A percentile compares a stretch with the other conserved stretches of the same genome.
phyloP scores from a whole-genome alignment of 2,113 vertebrate genomes.

The Heterochromis multidens region DNA sequence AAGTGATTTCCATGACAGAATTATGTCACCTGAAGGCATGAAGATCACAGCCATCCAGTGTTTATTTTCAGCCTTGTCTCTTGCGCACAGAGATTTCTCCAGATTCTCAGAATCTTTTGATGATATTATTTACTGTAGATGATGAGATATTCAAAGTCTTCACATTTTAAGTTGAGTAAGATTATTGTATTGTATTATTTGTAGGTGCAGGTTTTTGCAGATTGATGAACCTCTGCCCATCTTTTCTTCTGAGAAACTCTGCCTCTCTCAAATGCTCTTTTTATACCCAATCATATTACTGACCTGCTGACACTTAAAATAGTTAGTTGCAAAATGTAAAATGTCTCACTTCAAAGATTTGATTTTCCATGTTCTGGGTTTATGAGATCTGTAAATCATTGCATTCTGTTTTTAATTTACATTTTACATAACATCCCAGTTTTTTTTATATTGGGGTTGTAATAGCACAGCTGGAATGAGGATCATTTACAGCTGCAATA shows the following conservation, averaged over 20 bases:
- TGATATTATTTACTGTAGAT: background rate
- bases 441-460: background rate
- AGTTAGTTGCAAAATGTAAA: background rate
- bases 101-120: background rate
- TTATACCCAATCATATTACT: background rate
- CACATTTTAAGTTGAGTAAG: background rate
- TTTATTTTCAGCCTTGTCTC: background rate
- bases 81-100: background rate
- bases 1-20: background rate
- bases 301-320: background rate
- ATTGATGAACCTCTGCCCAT: background rate
- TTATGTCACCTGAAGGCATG: background rate
- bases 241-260: background rate
- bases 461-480: background rate
- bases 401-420: background rate
- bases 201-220: background rate
- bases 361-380: background rate
- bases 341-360: background rate
- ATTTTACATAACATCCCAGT: background rate
- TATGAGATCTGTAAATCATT: background rate
- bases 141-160: background rate
- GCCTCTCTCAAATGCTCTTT: background rate
- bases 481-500: background rate
- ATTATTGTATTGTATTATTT: background rate
- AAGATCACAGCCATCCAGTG: background rate